Percentiles rank a stretch among this genome's conserved stretches.
phyloP scores from a whole-genome alignment of 2,888 invertebrate species.

The Trachelus troglodyta region DNA sequence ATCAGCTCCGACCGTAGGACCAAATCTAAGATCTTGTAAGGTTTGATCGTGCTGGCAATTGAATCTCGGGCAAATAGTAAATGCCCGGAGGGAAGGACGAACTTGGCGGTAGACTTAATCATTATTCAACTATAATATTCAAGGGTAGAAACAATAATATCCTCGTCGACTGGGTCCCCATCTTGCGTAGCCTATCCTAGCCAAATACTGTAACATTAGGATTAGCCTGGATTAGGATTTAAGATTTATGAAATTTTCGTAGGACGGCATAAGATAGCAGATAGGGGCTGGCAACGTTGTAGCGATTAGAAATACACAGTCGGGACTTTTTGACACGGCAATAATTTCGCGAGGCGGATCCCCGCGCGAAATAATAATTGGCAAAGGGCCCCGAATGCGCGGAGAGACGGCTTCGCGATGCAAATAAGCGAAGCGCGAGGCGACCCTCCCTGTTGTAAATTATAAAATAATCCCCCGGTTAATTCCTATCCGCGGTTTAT shows the following conservation, averaged over 20 bases:
- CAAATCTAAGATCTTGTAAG: background rate
- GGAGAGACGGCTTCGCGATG: conserved; percentile 33
- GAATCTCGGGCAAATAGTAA: conserved; percentile 22
- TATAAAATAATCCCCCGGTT: conserved; percentile 61
- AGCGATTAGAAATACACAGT: background rate
- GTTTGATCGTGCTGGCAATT: conserved; percentile 28
- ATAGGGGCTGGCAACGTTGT: background rate
- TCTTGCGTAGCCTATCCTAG: conserved; percentile 34
- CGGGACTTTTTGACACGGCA: background rate
- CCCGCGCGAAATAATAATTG: conserved; percentile 49
- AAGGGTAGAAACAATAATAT: conserved; percentile 52
- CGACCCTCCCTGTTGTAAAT: conserved; percentile 55
- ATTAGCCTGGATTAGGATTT: conserved; percentile 58
- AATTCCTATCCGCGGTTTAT: conserved; percentile 57
- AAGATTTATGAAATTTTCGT: conserved; percentile 53
- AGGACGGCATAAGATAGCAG: background rate
- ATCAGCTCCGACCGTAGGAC: background rate
- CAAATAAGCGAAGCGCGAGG: conserved; percentile 48
- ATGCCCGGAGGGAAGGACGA: conserved; percentile 49
- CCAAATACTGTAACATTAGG: conserved; percentile 61
- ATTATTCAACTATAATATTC: conserved; percentile 61
- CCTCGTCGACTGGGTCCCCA: conserved; percentile 16
- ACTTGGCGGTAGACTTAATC: conserved; percentile 57
- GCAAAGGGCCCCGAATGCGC: conserved; percentile 41
- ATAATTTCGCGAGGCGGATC: conserved; percentile 18